A percentile compares a stretch with the other conserved stretches of the same genome.
Evolutionary conservation across 1,140 invertebrate species (phyloP).

Genomic region (Liolophura sinensis): DNA sequence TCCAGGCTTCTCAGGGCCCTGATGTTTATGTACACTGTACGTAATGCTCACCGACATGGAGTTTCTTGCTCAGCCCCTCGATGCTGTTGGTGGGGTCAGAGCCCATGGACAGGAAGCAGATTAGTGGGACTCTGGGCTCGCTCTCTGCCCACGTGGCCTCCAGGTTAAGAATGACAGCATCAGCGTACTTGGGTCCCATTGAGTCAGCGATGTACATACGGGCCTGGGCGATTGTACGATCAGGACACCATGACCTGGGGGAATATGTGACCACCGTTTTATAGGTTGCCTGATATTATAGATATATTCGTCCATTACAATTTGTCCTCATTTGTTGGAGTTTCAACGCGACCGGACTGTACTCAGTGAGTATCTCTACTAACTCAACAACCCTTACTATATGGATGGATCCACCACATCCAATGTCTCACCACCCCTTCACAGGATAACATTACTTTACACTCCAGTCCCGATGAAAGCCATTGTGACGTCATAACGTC

Average conservation of each 20-base stretch:
- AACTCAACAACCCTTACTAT: too few relatives aligned
- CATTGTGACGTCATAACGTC: too few relatives aligned
- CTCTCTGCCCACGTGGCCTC: slow-evolving; percentile 46
- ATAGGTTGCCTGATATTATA: too few relatives aligned
- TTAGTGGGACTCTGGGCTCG: slow-evolving; percentile 38
- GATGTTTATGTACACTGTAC: background rate
- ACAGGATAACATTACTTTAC: too few relatives aligned
- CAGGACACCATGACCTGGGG: slow-evolving; percentile 83
- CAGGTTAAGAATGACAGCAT: slow-evolving; percentile 47
- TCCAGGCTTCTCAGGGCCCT: too few relatives aligned
- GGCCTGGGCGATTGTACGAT: slow-evolving; percentile 89
- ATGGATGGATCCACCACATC: too few relatives aligned
- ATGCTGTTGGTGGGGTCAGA: slow-evolving; percentile 55
- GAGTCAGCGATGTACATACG: slow-evolving; percentile 89
- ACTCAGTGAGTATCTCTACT: too few relatives aligned
- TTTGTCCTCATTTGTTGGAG: too few relatives aligned
- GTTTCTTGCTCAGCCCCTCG: slow-evolving; percentile 46
- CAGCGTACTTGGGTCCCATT: slow-evolving; percentile 68
- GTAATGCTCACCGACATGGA: slow-evolving; percentile 46
- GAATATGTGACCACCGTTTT: background rate
- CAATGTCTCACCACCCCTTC: too few relatives aligned
- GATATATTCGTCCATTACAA: too few relatives aligned
- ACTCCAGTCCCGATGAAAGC: too few relatives aligned
- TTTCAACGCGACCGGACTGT: too few relatives aligned
- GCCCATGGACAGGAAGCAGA: slow-evolving; percentile 54